phyloP scores from a whole-genome alignment of 1,140 invertebrate genomes.

The Drosophila leontia region DNA sequence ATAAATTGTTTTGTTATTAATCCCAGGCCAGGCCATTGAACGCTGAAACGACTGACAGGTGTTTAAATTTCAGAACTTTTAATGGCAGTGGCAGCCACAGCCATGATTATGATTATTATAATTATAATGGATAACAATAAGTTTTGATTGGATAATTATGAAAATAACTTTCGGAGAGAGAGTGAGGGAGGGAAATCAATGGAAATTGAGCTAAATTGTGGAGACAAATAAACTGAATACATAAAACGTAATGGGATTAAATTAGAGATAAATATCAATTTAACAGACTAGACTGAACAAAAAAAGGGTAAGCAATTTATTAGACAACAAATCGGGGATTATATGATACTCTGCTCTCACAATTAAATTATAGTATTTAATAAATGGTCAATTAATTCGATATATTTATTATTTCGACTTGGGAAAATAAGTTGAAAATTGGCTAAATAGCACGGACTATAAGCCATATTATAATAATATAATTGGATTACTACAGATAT shows the following conservation, averaged over 20 bases:
- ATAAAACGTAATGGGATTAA: slow-evolving; percentile 19
- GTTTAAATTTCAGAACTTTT: slow-evolving; percentile 62
- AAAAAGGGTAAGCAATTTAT: not conserved
- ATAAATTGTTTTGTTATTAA: slow-evolving; percentile 58
- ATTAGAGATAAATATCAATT: slow-evolving; percentile 2
- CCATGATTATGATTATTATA: slow-evolving; percentile 60
- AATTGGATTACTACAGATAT: not conserved
- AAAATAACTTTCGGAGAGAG: slow-evolving; percentile 17
- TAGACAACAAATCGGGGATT: not conserved
- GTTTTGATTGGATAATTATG: slow-evolving; percentile 51
- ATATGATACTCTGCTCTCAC: not conserved
- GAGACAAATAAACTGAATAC: slow-evolving; percentile 9
- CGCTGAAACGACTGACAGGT: slow-evolving; percentile 58
- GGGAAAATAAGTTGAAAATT: not conserved
- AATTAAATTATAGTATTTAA: not conserved
- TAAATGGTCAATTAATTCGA: not conserved
- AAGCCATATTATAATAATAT: not conserved
- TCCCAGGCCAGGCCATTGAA: slow-evolving; percentile 24
- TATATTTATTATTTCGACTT: not conserved
- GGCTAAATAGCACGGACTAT: not conserved
- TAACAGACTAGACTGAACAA: slow-evolving; percentile 1
- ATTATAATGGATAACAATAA: slow-evolving; percentile 55
- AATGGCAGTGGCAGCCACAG: slow-evolving; percentile 38
- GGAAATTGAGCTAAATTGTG: slow-evolving; percentile 28
- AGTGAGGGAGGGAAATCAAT: slow-evolving; percentile 14